Evolutionary conservation across 92 coral and sea anemone species (phyloP).

Genomic region (Chrysogorgia sp.): DNA sequence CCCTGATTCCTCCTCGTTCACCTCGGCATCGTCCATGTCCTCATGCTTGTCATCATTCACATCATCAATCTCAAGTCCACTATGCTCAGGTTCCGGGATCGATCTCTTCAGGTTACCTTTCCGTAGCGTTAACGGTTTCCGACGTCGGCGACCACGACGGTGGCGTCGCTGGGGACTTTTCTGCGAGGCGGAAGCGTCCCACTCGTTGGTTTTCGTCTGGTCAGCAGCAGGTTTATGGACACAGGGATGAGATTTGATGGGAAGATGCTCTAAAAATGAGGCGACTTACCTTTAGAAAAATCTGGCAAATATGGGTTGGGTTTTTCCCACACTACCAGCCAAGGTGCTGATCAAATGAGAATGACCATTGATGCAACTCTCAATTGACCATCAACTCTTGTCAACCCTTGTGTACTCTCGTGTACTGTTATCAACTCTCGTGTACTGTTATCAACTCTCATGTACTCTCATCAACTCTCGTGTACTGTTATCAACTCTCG

Average conservation of each 20-base stretch:
- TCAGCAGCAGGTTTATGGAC: neutral
- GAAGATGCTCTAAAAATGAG: neutral
- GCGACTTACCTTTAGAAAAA: too few relatives aligned
- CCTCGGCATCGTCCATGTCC: conserved; percentile 6
- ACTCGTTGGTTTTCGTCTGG: neutral
- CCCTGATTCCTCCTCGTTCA: neutral
- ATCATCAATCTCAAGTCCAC: conserved; percentile 33
- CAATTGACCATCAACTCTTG: too few relatives aligned
- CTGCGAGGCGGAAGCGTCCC: neutral
- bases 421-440: too few relatives aligned
- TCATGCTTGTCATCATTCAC: neutral
- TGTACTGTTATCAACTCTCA: too few relatives aligned
- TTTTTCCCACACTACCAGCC: too few relatives aligned
- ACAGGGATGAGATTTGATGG: neutral
- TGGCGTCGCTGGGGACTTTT: conserved; percentile 15
- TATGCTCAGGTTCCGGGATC: conserved; percentile 6
- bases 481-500: too few relatives aligned
- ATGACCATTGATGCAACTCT: too few relatives aligned
- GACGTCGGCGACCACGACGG: conserved; percentile 5
- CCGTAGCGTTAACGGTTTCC: neutral
- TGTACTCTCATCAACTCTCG: too few relatives aligned
- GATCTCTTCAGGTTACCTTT: neutral
- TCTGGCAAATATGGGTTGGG: too few relatives aligned
- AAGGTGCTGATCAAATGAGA: too few relatives aligned
- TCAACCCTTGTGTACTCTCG: too few relatives aligned